These are phyloP conservation scores for Scolopax mira DNA, from an alignment of 2,113 vertebrate species.

Conservation along the genomic window DNA sequence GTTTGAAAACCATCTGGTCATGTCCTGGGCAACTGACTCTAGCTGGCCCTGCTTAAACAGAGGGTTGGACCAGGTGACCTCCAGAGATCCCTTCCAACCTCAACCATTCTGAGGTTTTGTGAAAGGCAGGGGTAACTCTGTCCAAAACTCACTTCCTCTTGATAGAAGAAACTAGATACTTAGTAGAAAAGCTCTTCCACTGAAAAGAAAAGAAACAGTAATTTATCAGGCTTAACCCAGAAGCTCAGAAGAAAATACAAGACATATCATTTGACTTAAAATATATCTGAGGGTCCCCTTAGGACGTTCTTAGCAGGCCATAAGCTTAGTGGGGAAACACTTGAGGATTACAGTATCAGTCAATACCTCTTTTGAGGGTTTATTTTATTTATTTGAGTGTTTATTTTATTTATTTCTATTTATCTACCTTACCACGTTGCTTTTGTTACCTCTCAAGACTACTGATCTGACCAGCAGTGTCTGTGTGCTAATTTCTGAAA, in stretches of 20 bases:
- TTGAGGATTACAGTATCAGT: not conserved
- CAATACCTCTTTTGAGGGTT: not conserved
- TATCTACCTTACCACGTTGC: not conserved
- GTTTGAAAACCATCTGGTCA: fast-evolving
- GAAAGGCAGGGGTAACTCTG: not conserved
- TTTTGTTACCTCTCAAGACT: not conserved
- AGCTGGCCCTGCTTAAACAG: not conserved
- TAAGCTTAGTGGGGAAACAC: not conserved
- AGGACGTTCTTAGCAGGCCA: not conserved
- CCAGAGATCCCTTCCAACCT: not conserved
- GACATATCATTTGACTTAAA: not conserved
- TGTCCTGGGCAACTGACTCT: not conserved
- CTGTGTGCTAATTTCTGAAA: not conserved
- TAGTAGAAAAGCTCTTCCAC: not conserved
- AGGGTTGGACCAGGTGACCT: not conserved
- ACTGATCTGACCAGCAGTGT: not conserved
- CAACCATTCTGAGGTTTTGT: not conserved
- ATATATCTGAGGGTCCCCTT: not conserved
- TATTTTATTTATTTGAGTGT: not conserved
- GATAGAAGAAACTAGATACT: not conserved
- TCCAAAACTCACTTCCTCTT: not conserved
- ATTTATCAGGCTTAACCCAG: not conserved
- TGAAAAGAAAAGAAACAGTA: not conserved
- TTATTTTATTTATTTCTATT: not conserved
- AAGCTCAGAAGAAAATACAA: not conserved